Evolutionary conservation across 1,140 invertebrate genomes (phyloP), one percentile per base, ranked within the genome.

Genomic region (Anoplolepis gracilipes): DNA sequence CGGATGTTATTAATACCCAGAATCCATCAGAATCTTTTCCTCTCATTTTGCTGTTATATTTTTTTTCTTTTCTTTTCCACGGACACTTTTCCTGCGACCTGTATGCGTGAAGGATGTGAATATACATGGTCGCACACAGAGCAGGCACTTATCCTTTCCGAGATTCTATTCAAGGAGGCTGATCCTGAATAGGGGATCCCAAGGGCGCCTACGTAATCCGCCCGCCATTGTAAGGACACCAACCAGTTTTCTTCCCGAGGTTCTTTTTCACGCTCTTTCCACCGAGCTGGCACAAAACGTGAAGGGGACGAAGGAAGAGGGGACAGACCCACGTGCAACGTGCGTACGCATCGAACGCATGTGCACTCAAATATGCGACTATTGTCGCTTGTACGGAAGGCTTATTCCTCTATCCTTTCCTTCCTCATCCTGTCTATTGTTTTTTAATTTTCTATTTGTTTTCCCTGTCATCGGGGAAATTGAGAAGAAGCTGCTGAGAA

Each of bases 201-300:
- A 92, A 92, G 91, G 91, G 92, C 93, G 90, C 92, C 93, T 93
- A 93, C 92, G 92, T 93, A 93, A 93, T 92, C 92, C 87, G 86
- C 79, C 77, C 79, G 88, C 85, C 88, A 92, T 93, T 93, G 88
- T 92, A 76, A 75, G 33, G 84, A 81, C 72, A 75, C 59, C 91
- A 91, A 93, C 91, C 91, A 92, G 92, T 92, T 92, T 87, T 85
- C 90, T 77, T 78, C 19, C n/a, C 61, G 61, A 70, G 73, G 19
- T 70, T 81, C 81, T 91, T 92, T 92, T 92, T 93, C 91, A 90
- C 91, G 88, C 85, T 92, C 64, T 87, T 92, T 88, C 86, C 89
- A 79, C 33, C 64, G 77, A 57, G n/a, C 36, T 62, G 33, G 42
- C 49, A 62, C 62, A 49, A 84, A 79, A 82, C 46, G 19, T 25